phyloP scores from a whole-genome alignment of 2,113 vertebrate species.

The Genyomyrus donnyi region DNA sequence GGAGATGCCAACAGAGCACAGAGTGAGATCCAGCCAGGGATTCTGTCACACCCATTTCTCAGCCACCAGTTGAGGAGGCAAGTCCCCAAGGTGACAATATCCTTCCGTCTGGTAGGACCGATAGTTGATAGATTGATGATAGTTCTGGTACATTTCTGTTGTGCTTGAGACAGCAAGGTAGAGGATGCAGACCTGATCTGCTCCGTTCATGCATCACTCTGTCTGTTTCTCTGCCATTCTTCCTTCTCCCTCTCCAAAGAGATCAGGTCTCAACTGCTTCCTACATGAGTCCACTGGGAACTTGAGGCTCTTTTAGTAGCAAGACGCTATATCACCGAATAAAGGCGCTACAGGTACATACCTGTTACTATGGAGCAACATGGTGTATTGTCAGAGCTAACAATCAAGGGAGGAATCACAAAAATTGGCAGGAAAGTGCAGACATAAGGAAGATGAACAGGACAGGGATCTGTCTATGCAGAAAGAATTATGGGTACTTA shows the following conservation, averaged over 20 bases:
- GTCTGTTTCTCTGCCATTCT: background rate
- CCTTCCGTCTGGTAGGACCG: background rate
- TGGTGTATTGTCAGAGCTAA: background rate
- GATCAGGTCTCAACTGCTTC: background rate
- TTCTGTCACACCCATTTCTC: background rate
- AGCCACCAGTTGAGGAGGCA: background rate
- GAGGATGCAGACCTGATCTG: background rate
- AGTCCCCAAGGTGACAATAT: background rate
- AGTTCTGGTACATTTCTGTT: background rate
- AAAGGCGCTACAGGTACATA: background rate
- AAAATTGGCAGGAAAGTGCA: background rate
- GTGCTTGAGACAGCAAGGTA: background rate
- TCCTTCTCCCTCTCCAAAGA: background rate
- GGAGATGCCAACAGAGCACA: background rate
- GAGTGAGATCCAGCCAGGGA: background rate
- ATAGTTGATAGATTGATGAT: background rate
- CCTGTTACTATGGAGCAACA: background rate
- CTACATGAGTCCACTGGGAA: background rate
- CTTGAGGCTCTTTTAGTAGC: background rate
- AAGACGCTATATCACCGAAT: background rate
- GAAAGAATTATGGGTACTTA: background rate
- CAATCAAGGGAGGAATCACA: background rate
- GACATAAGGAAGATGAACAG: background rate
- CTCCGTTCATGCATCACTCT: background rate
- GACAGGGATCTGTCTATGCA: background rate